phyloP scores from a whole-genome alignment of 1,140 invertebrate species.

The Drosophila kanapiae region DNA sequence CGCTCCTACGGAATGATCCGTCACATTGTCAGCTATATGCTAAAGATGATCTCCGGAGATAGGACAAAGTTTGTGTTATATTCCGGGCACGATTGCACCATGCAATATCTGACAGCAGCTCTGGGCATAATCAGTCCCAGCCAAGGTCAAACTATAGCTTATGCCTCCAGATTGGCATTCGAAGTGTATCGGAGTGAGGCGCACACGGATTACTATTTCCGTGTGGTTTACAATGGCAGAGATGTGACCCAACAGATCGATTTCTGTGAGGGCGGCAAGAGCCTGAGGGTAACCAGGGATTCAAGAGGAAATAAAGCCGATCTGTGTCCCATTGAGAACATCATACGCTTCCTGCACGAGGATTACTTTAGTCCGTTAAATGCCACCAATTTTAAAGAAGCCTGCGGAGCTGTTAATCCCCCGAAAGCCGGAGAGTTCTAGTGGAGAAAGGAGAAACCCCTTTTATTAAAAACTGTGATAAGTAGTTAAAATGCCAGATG shows the following conservation, averaged over 20 bases:
- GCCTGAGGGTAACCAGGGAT: constrained; percentile 85
- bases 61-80: constrained; percentile 94
- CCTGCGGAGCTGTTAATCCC: constrained; percentile 86
- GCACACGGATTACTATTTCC: constrained; percentile 89
- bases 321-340: constrained; percentile 93
- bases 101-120: constrained; percentile 92
- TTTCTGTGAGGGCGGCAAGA: constrained; percentile 91
- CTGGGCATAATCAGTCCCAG: constrained; percentile 88
- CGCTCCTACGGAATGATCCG: constrained; percentile 91
- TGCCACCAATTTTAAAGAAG: constrained; percentile 94
- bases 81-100: constrained; percentile 95
- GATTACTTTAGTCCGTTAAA: constrained; percentile 93
- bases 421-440: constrained; percentile 83
- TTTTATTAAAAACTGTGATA: constrained; percentile 69
- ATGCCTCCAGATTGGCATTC: constrained; percentile 94
- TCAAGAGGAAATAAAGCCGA: constrained; percentile 86
- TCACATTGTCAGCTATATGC: constrained; percentile 92
- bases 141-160: constrained; percentile 87
- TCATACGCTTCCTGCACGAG: constrained; percentile 93
- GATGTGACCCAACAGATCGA: constrained; percentile 93
- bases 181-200: constrained; percentile 90
- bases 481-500: constrained; percentile 52
- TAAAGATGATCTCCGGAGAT: constrained; percentile 91
- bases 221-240: constrained; percentile 93
- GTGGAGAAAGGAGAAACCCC: constrained; percentile 2